These are phyloP conservation scores for Myopa tessellatipennis DNA, from an alignment of 2,888 invertebrate species.

Conservation along the genomic window DNA sequence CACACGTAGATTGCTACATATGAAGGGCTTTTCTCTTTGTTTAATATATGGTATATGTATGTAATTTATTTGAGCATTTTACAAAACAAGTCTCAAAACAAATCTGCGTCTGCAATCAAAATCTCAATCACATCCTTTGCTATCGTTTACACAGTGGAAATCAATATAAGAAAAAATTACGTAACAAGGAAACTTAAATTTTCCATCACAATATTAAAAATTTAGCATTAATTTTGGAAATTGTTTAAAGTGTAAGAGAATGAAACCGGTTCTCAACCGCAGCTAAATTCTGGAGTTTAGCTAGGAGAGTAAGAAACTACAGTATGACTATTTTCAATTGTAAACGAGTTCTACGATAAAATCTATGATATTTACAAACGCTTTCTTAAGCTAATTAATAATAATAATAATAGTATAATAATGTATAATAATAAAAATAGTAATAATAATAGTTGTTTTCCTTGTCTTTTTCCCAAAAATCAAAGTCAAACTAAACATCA, in stretches of 20 bases:
- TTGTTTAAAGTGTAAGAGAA: not conserved
- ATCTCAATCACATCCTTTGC: not conserved
- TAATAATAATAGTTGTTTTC: not conserved
- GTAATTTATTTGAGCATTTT: slow-evolving; percentile 14
- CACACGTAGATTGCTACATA: not conserved
- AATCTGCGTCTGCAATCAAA: too few species aligned
- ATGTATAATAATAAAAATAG: too few species aligned
- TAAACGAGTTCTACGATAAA: not conserved
- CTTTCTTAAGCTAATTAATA: slow-evolving; percentile 11
- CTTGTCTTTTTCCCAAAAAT: slow-evolving; percentile 5
- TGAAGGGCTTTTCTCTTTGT: not conserved
- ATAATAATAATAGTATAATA: not conserved
- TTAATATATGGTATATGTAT: not conserved
- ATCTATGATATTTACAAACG: slow-evolving; percentile 31
- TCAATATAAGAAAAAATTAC: not conserved
- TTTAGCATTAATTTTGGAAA: not conserved
- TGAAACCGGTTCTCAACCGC: not conserved
- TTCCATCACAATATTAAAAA: not conserved
- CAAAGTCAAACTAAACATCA: not conserved
- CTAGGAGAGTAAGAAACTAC: not conserved
- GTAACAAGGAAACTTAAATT: not conserved
- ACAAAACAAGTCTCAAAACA: not conserved
- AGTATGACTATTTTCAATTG: not conserved
- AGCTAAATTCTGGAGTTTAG: too few species aligned
- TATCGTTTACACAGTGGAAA: not conserved